Conservation (phyloP, 2,113 vertebrate species). For the Xenotilapia longispinis region DNA sequence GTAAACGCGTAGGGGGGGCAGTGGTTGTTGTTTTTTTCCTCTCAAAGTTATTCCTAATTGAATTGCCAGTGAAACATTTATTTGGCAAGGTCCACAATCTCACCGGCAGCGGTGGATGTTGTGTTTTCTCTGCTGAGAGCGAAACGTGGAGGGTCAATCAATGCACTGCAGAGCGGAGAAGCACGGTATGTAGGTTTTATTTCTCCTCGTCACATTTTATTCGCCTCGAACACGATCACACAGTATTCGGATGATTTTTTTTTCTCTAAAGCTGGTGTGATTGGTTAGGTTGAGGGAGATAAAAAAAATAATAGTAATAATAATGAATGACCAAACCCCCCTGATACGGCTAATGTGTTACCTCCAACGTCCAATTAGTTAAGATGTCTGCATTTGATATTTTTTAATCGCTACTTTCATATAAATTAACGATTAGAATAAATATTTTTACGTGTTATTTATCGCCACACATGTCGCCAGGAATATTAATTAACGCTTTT, state of each 20-base stretch:
- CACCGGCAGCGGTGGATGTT: conserved; percentile 75
- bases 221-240: neutral
- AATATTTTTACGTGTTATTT: neutral
- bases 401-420: neutral
- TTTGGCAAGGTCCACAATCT: conserved; percentile 76
- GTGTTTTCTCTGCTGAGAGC: conserved; percentile 66
- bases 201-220: conserved; percentile 17
- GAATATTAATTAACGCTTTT: neutral
- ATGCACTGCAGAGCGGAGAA: conserved; percentile 73
- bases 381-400: neutral
- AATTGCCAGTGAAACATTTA: conserved; percentile 87
- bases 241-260: neutral
- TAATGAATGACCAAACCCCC: neutral
- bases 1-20: neutral
- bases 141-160: conserved; percentile 81
- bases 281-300: neutral
- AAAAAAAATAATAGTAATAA: conserved; percentile 32
- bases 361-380: conserved; percentile 11
- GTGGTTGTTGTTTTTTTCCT: conserved; percentile 4
- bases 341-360: conserved; percentile 6
- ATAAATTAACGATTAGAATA: neutral
- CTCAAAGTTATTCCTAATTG: conserved; percentile 81
- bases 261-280: neutral
- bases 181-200: conserved; percentile 72
- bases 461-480: neutral